phyloP scores from a whole-genome alignment of 2,113 vertebrate genomes.

The Pseudorhombus dupliciocellatus region DNA sequence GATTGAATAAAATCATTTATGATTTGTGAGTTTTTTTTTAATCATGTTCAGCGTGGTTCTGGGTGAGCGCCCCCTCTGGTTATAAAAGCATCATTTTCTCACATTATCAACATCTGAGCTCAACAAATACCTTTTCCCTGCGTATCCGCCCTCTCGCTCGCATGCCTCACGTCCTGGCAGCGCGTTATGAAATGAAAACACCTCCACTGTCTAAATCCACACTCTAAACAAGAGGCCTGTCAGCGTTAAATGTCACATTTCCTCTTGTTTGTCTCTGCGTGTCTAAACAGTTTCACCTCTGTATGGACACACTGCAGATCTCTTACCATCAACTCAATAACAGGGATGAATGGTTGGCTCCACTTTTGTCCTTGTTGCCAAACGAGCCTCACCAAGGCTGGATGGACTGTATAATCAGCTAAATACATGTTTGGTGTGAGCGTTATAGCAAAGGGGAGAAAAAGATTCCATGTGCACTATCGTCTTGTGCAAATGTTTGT shows the following conservation, averaged over 20 bases:
- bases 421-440: constrained; percentile 59
- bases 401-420: constrained; percentile 52
- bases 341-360: constrained; percentile 35
- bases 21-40: constrained; percentile 4
- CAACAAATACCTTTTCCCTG: constrained; percentile 28
- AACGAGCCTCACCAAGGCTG: constrained; percentile 20
- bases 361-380: constrained; percentile 26
- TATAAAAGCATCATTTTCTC: not conserved
- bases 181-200: constrained; percentile 52
- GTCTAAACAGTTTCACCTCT: constrained; percentile 59
- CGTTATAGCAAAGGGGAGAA: constrained; percentile 15
- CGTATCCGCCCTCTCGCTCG: constrained; percentile 22
- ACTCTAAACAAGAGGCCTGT: constrained; percentile 57
- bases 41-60: not conserved
- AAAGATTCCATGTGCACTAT: constrained; percentile 17
- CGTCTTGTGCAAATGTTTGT: constrained; percentile 41
- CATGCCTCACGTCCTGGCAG: constrained; percentile 43
- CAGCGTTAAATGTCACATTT: constrained; percentile 53
- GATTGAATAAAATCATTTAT: constrained; percentile 24
- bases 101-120: constrained; percentile 26
- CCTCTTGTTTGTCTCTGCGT: constrained; percentile 59
- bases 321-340: constrained; percentile 35
- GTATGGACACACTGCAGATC: constrained; percentile 27
- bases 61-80: no score
- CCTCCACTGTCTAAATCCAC: constrained; percentile 54